Conservation (phyloP, 2,888 invertebrate species). For the Helleia helle region DNA sequence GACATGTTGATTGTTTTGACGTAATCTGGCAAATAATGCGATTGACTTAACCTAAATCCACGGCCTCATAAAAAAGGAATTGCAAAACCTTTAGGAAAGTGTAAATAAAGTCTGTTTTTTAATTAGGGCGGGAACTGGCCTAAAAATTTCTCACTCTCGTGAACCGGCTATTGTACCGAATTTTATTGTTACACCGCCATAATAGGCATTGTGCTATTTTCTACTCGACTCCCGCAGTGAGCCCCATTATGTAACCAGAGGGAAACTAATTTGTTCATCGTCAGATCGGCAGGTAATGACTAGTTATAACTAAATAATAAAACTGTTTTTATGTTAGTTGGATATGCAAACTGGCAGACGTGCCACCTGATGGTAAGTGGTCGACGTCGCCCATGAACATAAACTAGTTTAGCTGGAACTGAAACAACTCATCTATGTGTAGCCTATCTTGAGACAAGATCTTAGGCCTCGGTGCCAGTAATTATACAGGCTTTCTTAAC, state of each 20-base stretch:
- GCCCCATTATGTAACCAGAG: background rate
- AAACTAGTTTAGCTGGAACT: too few relatives aligned
- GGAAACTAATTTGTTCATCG: background rate
- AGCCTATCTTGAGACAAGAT: too few relatives aligned
- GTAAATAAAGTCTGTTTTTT: background rate
- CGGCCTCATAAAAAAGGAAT: background rate
- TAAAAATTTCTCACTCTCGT: background rate
- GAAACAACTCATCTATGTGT: too few relatives aligned
- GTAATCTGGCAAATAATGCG: too few relatives aligned
- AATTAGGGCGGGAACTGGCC: background rate
- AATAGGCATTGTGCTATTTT: constrained; percentile 11
- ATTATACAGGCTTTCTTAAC: too few relatives aligned
- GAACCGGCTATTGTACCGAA: background rate
- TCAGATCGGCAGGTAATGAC: background rate
- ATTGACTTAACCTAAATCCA: background rate
- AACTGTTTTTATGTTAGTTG: too few relatives aligned
- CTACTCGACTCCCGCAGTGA: background rate
- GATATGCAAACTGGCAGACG: too few relatives aligned
- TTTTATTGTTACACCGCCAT: background rate
- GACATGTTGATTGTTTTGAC: too few relatives aligned
- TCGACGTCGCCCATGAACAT: too few relatives aligned
- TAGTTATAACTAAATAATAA: background rate
- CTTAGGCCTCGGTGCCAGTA: too few relatives aligned
- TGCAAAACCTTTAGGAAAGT: background rate
- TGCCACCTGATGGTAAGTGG: too few relatives aligned